Evolutionary conservation across 2,797 vertebrate species (phyloP).

Genomic region (Pristis pectinata): DNA sequence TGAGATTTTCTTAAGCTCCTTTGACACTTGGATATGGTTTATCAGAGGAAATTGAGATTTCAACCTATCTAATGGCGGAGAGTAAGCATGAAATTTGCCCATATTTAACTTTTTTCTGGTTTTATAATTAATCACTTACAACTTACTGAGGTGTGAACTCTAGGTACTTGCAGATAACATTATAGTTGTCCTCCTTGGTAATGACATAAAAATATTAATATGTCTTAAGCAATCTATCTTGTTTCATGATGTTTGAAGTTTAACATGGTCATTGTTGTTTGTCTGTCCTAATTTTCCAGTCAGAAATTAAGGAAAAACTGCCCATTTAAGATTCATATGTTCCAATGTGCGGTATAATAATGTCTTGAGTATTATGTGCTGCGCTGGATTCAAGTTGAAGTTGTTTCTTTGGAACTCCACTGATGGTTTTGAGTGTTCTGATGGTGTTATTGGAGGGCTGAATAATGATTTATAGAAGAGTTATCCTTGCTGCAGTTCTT

Average conservation of each 20-base stretch:
- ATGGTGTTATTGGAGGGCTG: not conserved
- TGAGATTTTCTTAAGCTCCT: not conserved
- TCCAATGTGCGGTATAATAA: too few relatives aligned
- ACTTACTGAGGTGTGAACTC: too few relatives aligned
- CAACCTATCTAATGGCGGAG: not conserved
- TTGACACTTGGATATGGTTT: not conserved
- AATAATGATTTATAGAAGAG: not conserved
- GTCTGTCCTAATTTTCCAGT: not conserved
- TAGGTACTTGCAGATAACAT: too few relatives aligned
- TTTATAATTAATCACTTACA: not conserved
- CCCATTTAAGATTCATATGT: not conserved
- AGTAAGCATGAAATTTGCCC: not conserved
- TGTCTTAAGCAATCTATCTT: not conserved
- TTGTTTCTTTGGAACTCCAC: too few relatives aligned
- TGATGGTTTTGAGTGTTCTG: not conserved
- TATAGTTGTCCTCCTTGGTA: not conserved
- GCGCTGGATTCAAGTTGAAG: not conserved
- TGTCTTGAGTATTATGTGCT: not conserved
- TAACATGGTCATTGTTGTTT: not conserved
- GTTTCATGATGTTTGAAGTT: not conserved
- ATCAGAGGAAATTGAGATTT: not conserved
- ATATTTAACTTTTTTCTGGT: not conserved
- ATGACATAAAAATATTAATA: not conserved
- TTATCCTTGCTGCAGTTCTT: not conserved
- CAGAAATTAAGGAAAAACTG: not conserved